Evolutionary conservation across 2,888 invertebrate genomes (phyloP).

Genomic region (Penaeus monodon): DNA sequence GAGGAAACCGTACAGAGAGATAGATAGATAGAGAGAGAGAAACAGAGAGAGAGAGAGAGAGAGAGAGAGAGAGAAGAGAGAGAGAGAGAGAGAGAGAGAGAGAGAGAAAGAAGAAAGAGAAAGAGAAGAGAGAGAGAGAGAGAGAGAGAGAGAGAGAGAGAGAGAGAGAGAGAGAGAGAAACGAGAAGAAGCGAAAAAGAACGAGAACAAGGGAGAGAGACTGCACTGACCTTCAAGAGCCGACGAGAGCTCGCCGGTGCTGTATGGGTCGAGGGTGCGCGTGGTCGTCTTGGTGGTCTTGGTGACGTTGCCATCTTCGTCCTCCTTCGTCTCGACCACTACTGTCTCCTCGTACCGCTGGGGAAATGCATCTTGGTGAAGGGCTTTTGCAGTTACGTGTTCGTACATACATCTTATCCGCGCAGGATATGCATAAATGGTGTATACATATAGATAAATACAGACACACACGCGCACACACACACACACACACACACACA

Average conservation of each 20-base stretch:
- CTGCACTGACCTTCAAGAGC: constrained; percentile 15
- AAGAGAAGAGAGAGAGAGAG: background rate
- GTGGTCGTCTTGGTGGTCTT: constrained; percentile 50
- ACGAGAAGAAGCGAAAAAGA: background rate
- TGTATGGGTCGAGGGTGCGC: constrained; percentile 25
- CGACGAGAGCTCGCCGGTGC: constrained; percentile 14
- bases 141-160: background rate
- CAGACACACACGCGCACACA: background rate
- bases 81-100: background rate
- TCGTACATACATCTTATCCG: no score
- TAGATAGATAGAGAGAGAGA: no score
- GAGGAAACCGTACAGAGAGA: no score
- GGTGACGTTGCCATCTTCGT: constrained; percentile 39
- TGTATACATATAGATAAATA: background rate
- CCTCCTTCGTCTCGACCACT: constrained; percentile 44
- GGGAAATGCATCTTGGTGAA: background rate
- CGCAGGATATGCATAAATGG: no score
- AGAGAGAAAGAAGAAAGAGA: background rate
- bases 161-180: background rate
- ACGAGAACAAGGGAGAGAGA: background rate
- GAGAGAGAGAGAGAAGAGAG: no score
- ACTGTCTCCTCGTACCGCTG: constrained; percentile 45
- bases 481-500: background rate
- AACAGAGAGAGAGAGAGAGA: no score
- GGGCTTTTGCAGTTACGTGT: no score